A percentile compares a stretch with the other conserved stretches of the same genome.
phyloP scores from a whole-genome alignment of 2,888 invertebrate species.

The Eilema caniola region DNA sequence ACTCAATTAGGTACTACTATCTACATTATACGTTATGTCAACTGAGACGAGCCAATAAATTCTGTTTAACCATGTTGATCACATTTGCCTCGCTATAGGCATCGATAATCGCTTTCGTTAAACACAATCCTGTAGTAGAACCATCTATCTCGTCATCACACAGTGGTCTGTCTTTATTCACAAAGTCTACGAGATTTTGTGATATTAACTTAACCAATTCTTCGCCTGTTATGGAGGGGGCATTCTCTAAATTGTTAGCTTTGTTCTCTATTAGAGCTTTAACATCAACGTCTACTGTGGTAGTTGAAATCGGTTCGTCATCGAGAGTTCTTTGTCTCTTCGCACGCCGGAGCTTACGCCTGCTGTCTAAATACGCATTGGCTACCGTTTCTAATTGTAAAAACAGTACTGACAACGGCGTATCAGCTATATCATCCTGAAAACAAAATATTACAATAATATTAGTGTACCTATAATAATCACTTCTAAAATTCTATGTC shows the following conservation, averaged over 20 bases:
- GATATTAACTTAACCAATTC: conserved; percentile 72
- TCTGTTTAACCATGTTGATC: conserved; percentile 84
- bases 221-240: conserved; percentile 58
- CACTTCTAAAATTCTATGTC: not conserved
- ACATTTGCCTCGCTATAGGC: conserved; percentile 89
- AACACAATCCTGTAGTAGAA: conserved; percentile 65
- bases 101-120: conserved; percentile 87
- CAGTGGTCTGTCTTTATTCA: conserved; percentile 54
- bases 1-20: not conserved
- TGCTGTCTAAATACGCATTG: conserved; percentile 70
- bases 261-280: conserved; percentile 65
- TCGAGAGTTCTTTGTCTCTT: conserved; percentile 77
- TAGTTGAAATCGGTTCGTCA: conserved; percentile 51
- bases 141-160: conserved; percentile 75
- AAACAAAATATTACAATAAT: conserved; percentile 35
- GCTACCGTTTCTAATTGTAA: conserved; percentile 79
- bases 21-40: conserved; percentile 28
- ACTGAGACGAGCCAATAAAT: conserved; percentile 74
- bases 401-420: conserved; percentile 78
- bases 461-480: not conserved
- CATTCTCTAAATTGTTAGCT: conserved; percentile 67
- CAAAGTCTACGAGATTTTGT: conserved; percentile 67
- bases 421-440: conserved; percentile 81
- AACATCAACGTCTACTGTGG: conserved; percentile 63
- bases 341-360: conserved; percentile 70